Conservation (phyloP, 2,888 invertebrate species). For the Gastrophysa polygoni region DNA sequence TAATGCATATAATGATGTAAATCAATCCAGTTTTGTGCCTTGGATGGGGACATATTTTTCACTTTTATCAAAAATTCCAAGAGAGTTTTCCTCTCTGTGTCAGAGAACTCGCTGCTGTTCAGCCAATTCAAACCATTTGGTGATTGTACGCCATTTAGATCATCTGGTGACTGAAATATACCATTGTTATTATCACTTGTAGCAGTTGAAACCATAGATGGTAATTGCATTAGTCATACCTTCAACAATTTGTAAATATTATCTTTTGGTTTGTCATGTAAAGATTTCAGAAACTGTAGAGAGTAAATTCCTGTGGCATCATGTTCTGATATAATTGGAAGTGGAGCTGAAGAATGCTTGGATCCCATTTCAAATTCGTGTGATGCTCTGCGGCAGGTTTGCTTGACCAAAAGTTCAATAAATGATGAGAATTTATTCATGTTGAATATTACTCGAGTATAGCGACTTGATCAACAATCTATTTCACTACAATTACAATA, state of each 20-base stretch:
- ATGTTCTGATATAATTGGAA: slow-evolving; percentile 28
- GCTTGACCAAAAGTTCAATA: slow-evolving; percentile 45
- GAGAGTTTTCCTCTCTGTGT: slow-evolving; percentile 40
- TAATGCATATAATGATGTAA: slow-evolving; percentile 53
- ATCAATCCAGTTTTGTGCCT: slow-evolving; percentile 49
- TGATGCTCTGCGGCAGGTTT: slow-evolving; percentile 44
- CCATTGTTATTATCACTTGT: neutral
- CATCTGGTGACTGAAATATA: slow-evolving; percentile 18
- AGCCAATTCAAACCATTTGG: slow-evolving; percentile 32
- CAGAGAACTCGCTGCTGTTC: slow-evolving; percentile 36
- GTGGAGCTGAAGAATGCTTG: slow-evolving; percentile 40
- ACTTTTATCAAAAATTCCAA: slow-evolving; percentile 46
- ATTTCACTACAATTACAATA: neutral
- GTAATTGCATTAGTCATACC: slow-evolving; percentile 29
- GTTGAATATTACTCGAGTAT: slow-evolving; percentile 13
- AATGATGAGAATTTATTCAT: slow-evolving; percentile 40
- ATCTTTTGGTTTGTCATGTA: slow-evolving; percentile 47
- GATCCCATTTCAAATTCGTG: slow-evolving; percentile 47
- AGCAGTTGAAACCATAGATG: no score
- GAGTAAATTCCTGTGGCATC: slow-evolving; percentile 43
- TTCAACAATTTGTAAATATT: slow-evolving; percentile 44
- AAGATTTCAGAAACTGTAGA: slow-evolving; percentile 44
- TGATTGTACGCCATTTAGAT: slow-evolving; percentile 29
- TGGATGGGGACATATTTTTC: slow-evolving; percentile 44
- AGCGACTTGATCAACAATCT: neutral